Evolutionary conservation across 2,888 invertebrate genomes (phyloP), one percentile per base, ranked within the genome.

Genomic region (Cheilosia vulpina): DNA sequence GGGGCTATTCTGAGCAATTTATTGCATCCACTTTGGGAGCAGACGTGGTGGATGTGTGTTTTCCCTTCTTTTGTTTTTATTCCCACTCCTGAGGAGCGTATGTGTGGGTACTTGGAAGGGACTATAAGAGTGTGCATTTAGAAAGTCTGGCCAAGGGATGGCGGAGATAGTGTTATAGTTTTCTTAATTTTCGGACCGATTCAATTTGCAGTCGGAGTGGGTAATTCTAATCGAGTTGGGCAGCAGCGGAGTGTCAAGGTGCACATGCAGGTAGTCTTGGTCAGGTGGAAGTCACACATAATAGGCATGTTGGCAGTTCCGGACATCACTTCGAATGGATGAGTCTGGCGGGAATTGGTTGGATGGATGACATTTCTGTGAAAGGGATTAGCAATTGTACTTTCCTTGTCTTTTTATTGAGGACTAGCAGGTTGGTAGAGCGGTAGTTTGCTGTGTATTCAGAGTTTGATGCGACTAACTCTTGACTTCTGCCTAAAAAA

Each of bases 121-220:
- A n/a, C 19, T 15, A 57, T 19, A 11, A n/a, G n/a, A n/a, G 43
- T 55, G 50, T 71, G 47, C 63, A 65, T 60, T 79, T 60, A 53
- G 53, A 66, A 34, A 45, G 38, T 38, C 38, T n/a, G 53, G 13
- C 75, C 63, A 76, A 69, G 81, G 81, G 81, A 63, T 81, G 75
- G 43, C 63, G 21, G 60, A 38, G 60, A 24, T 15, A 43, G 21
- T 31, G 60, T 43, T 52, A 76, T 58, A 21, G 38, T 31, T 84
- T 63, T 69, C 57, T 62, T 83, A 73, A 79, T 83, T 79, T 63
- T 63, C 27, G 58, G 52, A 52, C 69, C 79, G 69, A 84, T 84
- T 84, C 79, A 83, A 83, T 78, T 78, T 73, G 41, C 66, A 55
- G 66, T 72, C 62, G 41, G 57, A 77, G 71, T 75, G 68, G 69